phyloP scores from a whole-genome alignment of 2,888 invertebrate genomes.

The Petrolisthes manimaculis region DNA sequence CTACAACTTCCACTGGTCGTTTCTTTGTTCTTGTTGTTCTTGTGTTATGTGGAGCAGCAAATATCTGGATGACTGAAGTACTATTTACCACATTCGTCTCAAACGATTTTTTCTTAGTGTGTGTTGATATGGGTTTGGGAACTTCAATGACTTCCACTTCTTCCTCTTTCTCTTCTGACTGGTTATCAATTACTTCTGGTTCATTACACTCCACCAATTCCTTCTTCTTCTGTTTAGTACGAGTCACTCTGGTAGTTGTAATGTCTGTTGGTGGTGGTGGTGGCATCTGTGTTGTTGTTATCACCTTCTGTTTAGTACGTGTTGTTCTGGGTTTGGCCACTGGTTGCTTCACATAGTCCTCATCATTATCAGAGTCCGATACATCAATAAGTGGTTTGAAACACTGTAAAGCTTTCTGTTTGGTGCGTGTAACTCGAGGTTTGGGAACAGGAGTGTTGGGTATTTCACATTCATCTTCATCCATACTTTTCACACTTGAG shows the following conservation, averaged over 20 bases:
- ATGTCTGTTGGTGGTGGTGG: not conserved
- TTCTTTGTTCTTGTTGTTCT: not conserved
- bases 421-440: not conserved
- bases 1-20: not conserved
- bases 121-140: not conserved
- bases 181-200: not conserved
- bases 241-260: not conserved
- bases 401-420: not conserved
- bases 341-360: not conserved
- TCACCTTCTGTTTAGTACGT: not conserved
- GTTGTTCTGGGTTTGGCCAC: not conserved
- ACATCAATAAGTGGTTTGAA: not conserved
- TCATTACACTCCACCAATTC: not conserved
- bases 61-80: not conserved
- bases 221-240: not conserved
- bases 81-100: not conserved
- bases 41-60: not conserved
- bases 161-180: not conserved
- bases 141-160: not conserved
- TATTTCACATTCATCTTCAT: not conserved
- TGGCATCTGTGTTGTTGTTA: not conserved
- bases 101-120: not conserved
- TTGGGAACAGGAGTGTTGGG: not conserved
- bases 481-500: not conserved
- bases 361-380: not conserved